Evolutionary conservation across 2,888 invertebrate species (phyloP), one percentile per base, ranked within the genome.

Genomic region (Homarus gammarus): DNA sequence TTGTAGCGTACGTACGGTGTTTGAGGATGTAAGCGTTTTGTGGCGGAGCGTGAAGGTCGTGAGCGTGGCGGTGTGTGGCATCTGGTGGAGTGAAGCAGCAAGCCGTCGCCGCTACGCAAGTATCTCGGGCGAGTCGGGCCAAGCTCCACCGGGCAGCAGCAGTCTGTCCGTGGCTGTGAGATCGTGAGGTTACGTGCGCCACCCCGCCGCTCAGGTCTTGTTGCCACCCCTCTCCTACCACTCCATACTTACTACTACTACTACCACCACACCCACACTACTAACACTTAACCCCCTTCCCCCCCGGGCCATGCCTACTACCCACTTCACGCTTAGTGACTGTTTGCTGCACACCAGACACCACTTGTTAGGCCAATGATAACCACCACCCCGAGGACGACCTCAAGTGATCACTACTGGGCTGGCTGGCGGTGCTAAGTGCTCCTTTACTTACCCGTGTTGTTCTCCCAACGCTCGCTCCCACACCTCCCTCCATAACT

Each of bases 111-210:
- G 73, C 73, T 40, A 73, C 73, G 38, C 73, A 73, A 73, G 38
- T 73, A 73, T 73, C 73, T 73, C 56, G 38, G 22, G 36, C 73
- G 73, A 40, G 73, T 38, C n/a, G 70, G 31, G 70, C 70, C 31
- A 31, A 70, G 70, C 70, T 38, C 22, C 38, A 40, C 36, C 22
- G 38, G 73, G 38, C 73, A 73, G 38, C 40, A 22, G 73, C 56
- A 79, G 79, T 79, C 51, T 79, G 56, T 79, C 56, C 79, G 33
- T 79, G 79, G 56, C 79, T 79, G 56, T 79, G 79, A 56, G 27
- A 56, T 10, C 18, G 79, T 56, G 56, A 51, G 51, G 56, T 79
- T 36, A 56, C 36, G 56, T 10, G 36, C 56, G 56, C 51, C 79
- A 31, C 27, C 79, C 79, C 56, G 79, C 51, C 79, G 36, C 51